Base-by-base conservation (phyloP, 1,140 invertebrate species). In the Episyrphus balteatus region DNA sequence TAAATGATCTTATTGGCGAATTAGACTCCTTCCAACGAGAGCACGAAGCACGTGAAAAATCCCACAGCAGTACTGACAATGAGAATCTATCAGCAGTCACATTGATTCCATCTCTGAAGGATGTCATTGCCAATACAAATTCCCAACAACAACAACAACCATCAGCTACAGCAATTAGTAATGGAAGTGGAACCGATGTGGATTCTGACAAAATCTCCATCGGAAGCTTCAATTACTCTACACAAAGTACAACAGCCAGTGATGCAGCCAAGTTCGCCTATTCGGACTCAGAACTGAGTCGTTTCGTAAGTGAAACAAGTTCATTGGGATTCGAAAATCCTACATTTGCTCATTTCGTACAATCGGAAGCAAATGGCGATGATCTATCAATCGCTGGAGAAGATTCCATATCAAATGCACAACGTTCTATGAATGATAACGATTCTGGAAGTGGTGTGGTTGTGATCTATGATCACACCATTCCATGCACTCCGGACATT, bases 1-100 rank as follows among this genome's bases (percentile, higher is more conserved):
- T 68, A 58, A 66, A 68, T 56, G 68, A 68, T 66, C 57, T 68
- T 59, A 68, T 68, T 68, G 66, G 66, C 57, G 66, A 68, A 66
- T 55, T 68, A 57, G 66, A 68, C 58, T 62, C 66, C 42, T 68
- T 68, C 50, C 66, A 68, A 68, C 61, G 62, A 45, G 66, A 68
- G 55, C 67, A 68, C 46, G 66, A 68, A 62, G 60, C 58, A 54
- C 61, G 61, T 53, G 62, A 62, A 56, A 59, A 63, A 56, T 48
- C 36, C 55, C 37, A 39, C 26, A 45, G 26, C 42, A 56, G 18
- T 52, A 53, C 18, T 44, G 51, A 18, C 49, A 48, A 17, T 18
- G 14, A 19, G 33, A 13, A 11, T 26, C 21, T 46, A 46, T 14
- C 18, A 33, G 37, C 18, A 38, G 38, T 19, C 40, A 1, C 41